A percentile compares a stretch with the other conserved stretches of the same genome.
phyloP scores from a whole-genome alignment of 2,888 invertebrate genomes.

The Macaria notata region DNA sequence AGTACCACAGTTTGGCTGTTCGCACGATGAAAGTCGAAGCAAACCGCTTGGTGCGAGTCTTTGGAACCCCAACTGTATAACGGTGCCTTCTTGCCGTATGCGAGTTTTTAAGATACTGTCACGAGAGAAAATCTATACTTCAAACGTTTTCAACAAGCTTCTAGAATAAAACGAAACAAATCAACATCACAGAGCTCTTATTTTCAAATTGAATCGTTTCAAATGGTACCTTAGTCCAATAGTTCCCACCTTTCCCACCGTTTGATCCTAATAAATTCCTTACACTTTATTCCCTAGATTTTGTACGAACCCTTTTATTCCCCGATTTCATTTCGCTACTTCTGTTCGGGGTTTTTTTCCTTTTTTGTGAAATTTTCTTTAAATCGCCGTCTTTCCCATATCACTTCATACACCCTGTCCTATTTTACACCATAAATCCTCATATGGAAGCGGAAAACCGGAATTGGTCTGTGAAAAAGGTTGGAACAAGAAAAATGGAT shows the following conservation, averaged over 20 bases:
- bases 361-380: conserved; percentile 14
- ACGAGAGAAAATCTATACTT: too few relatives aligned
- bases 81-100: too few relatives aligned
- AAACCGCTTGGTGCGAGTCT: too few relatives aligned
- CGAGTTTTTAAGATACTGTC: too few relatives aligned
- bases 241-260: conserved; percentile 10
- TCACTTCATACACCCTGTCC: conserved; percentile 14
- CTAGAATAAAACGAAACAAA: not conserved
- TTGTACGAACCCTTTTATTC: conserved; percentile 11
- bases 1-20: too few relatives aligned
- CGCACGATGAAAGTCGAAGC: too few relatives aligned
- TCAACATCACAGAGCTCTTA: not conserved
- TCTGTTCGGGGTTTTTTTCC: conserved; percentile 1
- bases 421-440: conserved; percentile 11
- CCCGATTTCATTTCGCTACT: conserved; percentile 5
- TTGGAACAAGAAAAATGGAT: not conserved
- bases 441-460: conserved; percentile 10
- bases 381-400: conserved; percentile 15
- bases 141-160: too few relatives aligned
- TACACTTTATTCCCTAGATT: conserved; percentile 2
- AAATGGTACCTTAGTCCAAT: conserved; percentile 1
- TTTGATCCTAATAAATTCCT: conserved; percentile 11
- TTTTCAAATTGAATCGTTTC: conserved; percentile 4
- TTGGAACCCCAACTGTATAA: too few relatives aligned
- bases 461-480: not conserved